A percentile compares a stretch with the other conserved stretches of the same genome.
Evolutionary conservation across 2,113 vertebrate species (phyloP).

Genomic region (Heterotilapia buettikoferi): DNA sequence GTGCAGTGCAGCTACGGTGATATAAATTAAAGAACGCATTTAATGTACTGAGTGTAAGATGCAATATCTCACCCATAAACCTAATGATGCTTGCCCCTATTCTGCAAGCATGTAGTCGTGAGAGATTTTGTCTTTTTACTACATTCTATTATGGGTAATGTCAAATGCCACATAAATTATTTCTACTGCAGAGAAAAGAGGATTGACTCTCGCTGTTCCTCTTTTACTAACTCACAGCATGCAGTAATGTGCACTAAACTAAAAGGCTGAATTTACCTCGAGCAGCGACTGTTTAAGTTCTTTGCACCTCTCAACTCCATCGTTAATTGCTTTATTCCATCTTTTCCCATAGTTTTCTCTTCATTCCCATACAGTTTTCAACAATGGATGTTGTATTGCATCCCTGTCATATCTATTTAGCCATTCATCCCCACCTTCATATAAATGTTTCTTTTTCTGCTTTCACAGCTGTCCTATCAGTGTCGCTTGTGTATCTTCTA

Average conservation of each 20-base stretch:
- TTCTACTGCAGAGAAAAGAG: constrained; percentile 27
- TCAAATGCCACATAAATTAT: constrained; percentile 43
- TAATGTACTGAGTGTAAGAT: not conserved
- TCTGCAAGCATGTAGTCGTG: not conserved
- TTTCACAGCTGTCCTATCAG: not conserved
- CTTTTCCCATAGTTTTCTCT: not conserved
- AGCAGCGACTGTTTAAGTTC: not conserved
- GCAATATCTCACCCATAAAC: not conserved
- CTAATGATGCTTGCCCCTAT: not conserved
- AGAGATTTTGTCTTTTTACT: not conserved
- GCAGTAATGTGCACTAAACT: constrained; percentile 3
- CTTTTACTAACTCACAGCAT: constrained; percentile 19
- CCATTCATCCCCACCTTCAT: not conserved
- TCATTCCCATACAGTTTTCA: not conserved
- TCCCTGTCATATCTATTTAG: not conserved
- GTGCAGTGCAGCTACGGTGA: not conserved
- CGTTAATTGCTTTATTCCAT: not conserved
- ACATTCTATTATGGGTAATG: not conserved
- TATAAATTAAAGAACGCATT: not conserved
- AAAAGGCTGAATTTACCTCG: constrained; percentile 1
- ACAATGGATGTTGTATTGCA: not conserved
- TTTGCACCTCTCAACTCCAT: not conserved
- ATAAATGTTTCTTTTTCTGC: not conserved
- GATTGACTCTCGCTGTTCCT: constrained; percentile 21
- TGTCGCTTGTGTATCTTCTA: not conserved